Evolutionary conservation across 2,888 invertebrate species (phyloP), one percentile per base, ranked within the genome.

Genomic region (Rhagonycha lutea): DNA sequence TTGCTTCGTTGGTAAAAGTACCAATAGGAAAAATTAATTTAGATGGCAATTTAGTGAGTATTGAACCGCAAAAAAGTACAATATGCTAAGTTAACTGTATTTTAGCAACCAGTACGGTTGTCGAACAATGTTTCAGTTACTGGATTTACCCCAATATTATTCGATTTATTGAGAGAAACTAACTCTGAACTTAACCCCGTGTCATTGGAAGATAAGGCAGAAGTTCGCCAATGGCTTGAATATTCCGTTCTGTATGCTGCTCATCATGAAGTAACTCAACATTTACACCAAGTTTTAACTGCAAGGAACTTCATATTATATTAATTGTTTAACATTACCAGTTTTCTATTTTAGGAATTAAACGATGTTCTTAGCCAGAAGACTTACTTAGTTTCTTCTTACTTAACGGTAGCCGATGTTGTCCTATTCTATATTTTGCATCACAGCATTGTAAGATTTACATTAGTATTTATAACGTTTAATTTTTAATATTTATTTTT

Each of bases 341-440:
- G 3, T 18, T 28, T 28, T 10, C 23, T 61, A n/a, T 88, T 89
- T 72, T 78, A 91, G 88, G 92, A 92, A 83, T 84, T 93, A 26
- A 91, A 93, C 83, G 85, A 82, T 12, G 86, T 89, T 5, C 87
- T 93, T 26, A 84, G 86, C 74, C 86, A 86, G 26, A 89, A 88
- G 80, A 91, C 92, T 0, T 93, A 91, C 83, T 87, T 93, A 72
- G 90, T 91, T 23, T 90, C 90, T 0, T 88, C 91, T 76, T 87
- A 85, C 61, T 85, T 90, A 75, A 93, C 93, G 0, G 87, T 94
- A 61, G 92, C 94, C 9, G 95, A 95, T 86, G 87, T 94, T 76
- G 91, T 92, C 26, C 87, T 92, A 10, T 95, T 92, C 85, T 93
- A 94, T 87, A 89, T 91, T 8, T 86, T 95, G 69, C 89, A 91